These are phyloP conservation scores for Anarrhichthys ocellatus DNA, from an alignment of 2,113 vertebrate genomes.

Conservation along the genomic window DNA sequence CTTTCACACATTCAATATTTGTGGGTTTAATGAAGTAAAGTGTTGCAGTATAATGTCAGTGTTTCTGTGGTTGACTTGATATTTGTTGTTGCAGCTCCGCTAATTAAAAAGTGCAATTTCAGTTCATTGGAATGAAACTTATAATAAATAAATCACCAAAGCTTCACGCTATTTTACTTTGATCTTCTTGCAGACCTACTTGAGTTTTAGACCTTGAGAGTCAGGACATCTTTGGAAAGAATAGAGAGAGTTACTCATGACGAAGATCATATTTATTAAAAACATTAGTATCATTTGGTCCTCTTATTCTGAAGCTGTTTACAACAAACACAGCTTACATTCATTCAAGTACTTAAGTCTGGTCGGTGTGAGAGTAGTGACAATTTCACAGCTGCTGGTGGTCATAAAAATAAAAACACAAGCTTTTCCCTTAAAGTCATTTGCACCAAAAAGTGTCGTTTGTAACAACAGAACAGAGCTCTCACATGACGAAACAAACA, in stretches of 20 bases:
- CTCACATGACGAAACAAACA: background rate
- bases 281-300: background rate
- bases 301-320: background rate
- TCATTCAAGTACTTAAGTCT: background rate
- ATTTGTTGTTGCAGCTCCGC: slow-evolving; percentile 12
- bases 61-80: slow-evolving; percentile 8
- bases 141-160: slow-evolving; percentile 22
- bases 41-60: slow-evolving; percentile 21
- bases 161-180: background rate
- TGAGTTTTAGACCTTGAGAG: background rate
- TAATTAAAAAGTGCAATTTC: slow-evolving; percentile 43
- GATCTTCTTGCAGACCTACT: background rate
- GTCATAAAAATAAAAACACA: slow-evolving; percentile 9
- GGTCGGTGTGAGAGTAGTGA: background rate
- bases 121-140: slow-evolving; percentile 2
- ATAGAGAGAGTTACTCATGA: background rate
- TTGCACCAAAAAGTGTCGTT: background rate
- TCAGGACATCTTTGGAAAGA: background rate
- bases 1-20: slow-evolving; percentile 23
- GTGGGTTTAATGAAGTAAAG: slow-evolving; percentile 49
- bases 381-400: background rate
- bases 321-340: background rate
- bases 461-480: background rate
- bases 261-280: background rate
- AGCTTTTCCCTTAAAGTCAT: slow-evolving; percentile 9